Conservation (phyloP, 64 coral and sea anemone species). For the Dendrophyllia cribrosa region DNA sequence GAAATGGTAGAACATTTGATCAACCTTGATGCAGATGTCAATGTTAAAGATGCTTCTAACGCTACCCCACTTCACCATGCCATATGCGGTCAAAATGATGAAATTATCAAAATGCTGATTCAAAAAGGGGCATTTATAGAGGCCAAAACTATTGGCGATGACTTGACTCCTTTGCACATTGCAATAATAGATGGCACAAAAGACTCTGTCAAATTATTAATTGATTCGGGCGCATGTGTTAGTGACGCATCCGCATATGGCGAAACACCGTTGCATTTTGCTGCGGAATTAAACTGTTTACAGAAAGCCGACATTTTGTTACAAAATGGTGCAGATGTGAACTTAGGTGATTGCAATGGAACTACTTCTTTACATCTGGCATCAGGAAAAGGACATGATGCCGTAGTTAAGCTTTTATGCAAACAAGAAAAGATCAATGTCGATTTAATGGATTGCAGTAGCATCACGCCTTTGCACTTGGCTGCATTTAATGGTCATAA, state of each 20-base stretch:
- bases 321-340: conserved; percentile 37
- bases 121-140: conserved; percentile 34
- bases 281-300: conserved; percentile 22
- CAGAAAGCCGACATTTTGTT: conserved; percentile 13
- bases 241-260: conserved; percentile 22
- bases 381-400: conserved; percentile 39
- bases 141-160: conserved; percentile 29
- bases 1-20: conserved; percentile 44
- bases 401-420: conserved; percentile 39
- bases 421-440: conserved; percentile 38
- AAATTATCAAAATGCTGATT: conserved; percentile 43
- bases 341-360: conserved; percentile 37
- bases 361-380: conserved; percentile 23
- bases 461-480: conserved; percentile 25
- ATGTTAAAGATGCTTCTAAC: conserved; percentile 55
- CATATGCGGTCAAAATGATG: conserved; percentile 38
- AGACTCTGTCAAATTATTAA: conserved; percentile 17
- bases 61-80: conserved; percentile 49
- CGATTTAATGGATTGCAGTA: conserved; percentile 10
- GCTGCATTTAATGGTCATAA: conserved; percentile 54
- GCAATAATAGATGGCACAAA: conserved; percentile 42
- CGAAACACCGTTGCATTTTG: conserved; percentile 49
- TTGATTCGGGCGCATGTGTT: conserved; percentile 30
- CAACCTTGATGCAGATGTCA: conserved; percentile 32
- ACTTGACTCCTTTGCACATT: conserved; percentile 28